phyloP scores from a whole-genome alignment of 2,888 invertebrate species.

The Rotaria macrura region DNA sequence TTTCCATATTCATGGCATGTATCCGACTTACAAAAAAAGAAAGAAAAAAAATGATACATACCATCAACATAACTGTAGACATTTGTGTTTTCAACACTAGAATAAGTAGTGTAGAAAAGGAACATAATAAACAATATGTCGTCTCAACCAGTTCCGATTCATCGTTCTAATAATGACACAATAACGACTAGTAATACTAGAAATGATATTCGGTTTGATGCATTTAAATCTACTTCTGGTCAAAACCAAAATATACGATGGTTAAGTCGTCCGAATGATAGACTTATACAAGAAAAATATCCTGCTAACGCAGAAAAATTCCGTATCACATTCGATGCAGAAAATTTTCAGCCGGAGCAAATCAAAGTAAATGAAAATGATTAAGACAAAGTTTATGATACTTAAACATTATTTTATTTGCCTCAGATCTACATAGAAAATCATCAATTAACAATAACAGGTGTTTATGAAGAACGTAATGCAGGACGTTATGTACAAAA shows the following conservation, averaged over 20 bases:
- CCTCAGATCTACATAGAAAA: background rate
- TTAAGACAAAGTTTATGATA: no score
- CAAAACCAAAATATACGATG: background rate
- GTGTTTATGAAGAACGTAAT: background rate
- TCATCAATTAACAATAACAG: background rate
- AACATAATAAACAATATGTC: background rate
- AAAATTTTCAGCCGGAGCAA: background rate
- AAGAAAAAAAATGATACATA: no score
- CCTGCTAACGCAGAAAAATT: background rate
- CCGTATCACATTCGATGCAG: conserved; percentile 3
- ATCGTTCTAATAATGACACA: background rate
- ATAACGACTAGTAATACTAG: background rate
- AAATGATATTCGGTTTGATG: background rate
- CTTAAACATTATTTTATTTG: background rate
- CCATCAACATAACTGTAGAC: background rate
- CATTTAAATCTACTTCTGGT: background rate
- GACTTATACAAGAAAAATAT: background rate
- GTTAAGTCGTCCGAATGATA: background rate
- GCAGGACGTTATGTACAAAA: background rate
- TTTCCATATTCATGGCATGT: background rate
- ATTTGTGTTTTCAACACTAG: background rate
- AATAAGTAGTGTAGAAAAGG: background rate
- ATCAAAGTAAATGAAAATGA: background rate
- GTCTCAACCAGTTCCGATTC: background rate
- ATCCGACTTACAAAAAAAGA: background rate